A percentile compares a stretch with the other conserved stretches of the same genome.
Conservation (phyloP, 2,888 invertebrate genomes). For the Chymomyza amoena region DNA sequence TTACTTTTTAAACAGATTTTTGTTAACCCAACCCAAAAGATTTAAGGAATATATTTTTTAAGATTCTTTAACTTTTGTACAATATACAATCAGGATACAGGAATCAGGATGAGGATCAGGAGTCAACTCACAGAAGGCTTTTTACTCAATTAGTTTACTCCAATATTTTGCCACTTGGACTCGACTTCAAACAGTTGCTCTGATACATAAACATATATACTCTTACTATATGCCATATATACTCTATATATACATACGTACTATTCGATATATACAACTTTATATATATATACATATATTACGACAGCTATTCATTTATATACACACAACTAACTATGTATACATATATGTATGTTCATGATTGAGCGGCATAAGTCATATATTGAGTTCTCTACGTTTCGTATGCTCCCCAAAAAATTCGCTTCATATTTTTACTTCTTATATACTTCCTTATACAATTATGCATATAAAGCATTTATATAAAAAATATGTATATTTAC, state of each 20-base stretch:
- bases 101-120: background rate
- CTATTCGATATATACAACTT: slow-evolving; percentile 12
- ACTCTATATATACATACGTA: slow-evolving; percentile 28
- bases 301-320: slow-evolving; percentile 11
- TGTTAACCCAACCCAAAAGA: background rate
- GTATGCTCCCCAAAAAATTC: slow-evolving; percentile 15
- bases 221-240: slow-evolving; percentile 35
- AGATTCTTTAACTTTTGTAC: no score
- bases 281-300: slow-evolving; percentile 27
- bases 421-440: slow-evolving; percentile 30
- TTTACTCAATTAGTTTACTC: background rate
- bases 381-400: slow-evolving; percentile 21
- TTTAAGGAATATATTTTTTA: background rate
- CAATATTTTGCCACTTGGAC: background rate
- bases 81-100: no score
- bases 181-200: background rate
- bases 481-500: slow-evolving; percentile 34
- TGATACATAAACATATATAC: slow-evolving; percentile 25
- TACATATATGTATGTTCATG: slow-evolving; percentile 17
- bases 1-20: background rate
- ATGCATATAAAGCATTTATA: slow-evolving; percentile 27
- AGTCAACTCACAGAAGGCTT: background rate
- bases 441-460: slow-evolving; percentile 30
- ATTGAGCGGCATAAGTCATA: slow-evolving; percentile 39
- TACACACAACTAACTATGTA: slow-evolving; percentile 15